Evolutionary conservation across 30 jellyfish, hydroid and myxozoan species (phyloP), one percentile per base, ranked within the genome.

Genomic region (Hydractinia symbiolongicarpus): DNA sequence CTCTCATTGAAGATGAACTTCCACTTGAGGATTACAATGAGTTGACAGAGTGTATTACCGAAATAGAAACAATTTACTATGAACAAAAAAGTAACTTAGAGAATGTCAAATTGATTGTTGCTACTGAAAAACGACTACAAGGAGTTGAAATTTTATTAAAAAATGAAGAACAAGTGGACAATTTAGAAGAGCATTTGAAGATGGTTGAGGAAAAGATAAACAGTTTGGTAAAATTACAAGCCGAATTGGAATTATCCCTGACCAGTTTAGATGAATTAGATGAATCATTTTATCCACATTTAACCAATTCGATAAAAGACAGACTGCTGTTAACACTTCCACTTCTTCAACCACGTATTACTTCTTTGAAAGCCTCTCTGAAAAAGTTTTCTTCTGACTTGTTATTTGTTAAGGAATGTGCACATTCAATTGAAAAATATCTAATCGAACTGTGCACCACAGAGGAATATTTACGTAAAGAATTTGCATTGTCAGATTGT

Each of bases 1-100:
- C 55, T 6, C 7, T 20, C 8, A 8, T 71, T 15, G 60, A 53
- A 7, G 53, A 49, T 20, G 56, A 50, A 15, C 54, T 71, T 7
- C 80, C 80, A 20, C 7, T 53, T n/a, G 80, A 71, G 60, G 80
- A 71, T 71, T 71, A 71, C 67, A n/a, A 50, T 20, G 80, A 71
- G 80, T 71, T 20, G 17, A 50, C 50, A 1, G 80, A 71, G 51
- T 71, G 80, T 19, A 50, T 71, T 7, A 53, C 44, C 15, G 80
- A 71, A 19, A 53, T 71, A 7, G 60, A 71, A 20, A 50, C 55
- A 1, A 71, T 53, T 71, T 71, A 20, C 67, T 71, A 71, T 5
- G 80, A 71, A 58, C 30, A 71, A 53, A 50, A 53, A 71, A 71
- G 60, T 20, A 71, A 50, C 55, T 15, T 20, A 5, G 60, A 30